phyloP scores from a whole-genome alignment of 2,113 vertebrate species.

The Cynocephalus volans region DNA sequence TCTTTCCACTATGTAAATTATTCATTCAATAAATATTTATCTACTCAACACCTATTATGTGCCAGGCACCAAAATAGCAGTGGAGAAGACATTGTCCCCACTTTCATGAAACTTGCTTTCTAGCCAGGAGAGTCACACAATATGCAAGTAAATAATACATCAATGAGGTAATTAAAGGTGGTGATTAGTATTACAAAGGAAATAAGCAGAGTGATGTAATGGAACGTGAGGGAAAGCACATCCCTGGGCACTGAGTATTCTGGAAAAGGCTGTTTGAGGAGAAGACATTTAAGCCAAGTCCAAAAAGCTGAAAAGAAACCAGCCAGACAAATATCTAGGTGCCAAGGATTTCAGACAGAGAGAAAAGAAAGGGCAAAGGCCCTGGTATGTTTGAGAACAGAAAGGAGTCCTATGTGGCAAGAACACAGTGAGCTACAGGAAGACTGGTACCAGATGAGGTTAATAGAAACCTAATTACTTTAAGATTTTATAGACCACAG shows the following conservation, averaged over 20 bases:
- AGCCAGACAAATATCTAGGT: neutral
- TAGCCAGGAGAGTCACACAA: neutral
- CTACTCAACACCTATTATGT: neutral
- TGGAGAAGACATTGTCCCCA: neutral
- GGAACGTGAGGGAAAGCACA: neutral
- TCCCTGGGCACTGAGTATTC: neutral
- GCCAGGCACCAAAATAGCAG: neutral
- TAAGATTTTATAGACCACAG: neutral
- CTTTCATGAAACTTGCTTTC: neutral
- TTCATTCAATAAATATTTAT: conserved; percentile 10
- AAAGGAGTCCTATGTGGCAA: neutral
- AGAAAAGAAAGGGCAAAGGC: neutral
- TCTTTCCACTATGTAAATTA: neutral
- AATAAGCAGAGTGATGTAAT: neutral
- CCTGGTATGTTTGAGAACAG: neutral
- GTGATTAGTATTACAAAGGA: neutral
- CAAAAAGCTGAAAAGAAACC: neutral
- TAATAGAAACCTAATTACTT: neutral
- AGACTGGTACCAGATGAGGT: neutral
- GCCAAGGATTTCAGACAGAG: neutral
- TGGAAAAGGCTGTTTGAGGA: neutral
- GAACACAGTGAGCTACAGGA: neutral
- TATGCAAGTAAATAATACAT: neutral
- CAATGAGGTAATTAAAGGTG: neutral
- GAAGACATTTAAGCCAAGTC: neutral